Conservation (phyloP, 92 coral and sea anemone species). For the Bergia sp. region DNA sequence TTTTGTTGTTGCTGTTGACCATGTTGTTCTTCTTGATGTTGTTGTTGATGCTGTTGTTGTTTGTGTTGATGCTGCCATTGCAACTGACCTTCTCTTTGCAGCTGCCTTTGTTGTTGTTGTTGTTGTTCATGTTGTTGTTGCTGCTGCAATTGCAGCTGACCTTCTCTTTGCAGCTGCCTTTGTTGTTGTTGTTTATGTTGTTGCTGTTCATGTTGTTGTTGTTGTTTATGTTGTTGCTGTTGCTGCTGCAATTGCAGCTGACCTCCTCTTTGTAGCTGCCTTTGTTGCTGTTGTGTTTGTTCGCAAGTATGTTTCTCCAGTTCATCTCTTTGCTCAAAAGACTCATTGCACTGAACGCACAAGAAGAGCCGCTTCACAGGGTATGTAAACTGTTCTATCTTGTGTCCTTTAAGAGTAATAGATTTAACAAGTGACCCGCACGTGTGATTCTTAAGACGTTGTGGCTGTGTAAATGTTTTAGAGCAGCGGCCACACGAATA, state of each 20-base stretch:
- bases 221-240: neutral
- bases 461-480: conserved; percentile 32
- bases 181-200: neutral
- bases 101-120: neutral
- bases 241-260: neutral
- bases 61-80: neutral
- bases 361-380: neutral
- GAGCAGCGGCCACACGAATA: conserved; percentile 19
- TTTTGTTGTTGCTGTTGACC: neutral
- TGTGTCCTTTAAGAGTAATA: conserved; percentile 26
- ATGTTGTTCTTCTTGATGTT: neutral
- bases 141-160: neutral
- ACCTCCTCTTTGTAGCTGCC: neutral
- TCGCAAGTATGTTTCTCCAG: conserved; percentile 15
- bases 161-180: neutral
- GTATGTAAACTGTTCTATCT: conserved; percentile 22
- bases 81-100: too few relatives aligned
- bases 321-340: neutral
- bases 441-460: conserved; percentile 23
- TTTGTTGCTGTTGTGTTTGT: neutral
- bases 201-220: neutral
- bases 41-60: neutral
- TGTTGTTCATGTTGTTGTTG: neutral
- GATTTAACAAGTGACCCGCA: conserved; percentile 16
- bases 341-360: neutral